A percentile compares a stretch with the other conserved stretches of the same genome.
Conservation (phyloP, 1,140 invertebrate species). For the Aleiodes sp. region DNA sequence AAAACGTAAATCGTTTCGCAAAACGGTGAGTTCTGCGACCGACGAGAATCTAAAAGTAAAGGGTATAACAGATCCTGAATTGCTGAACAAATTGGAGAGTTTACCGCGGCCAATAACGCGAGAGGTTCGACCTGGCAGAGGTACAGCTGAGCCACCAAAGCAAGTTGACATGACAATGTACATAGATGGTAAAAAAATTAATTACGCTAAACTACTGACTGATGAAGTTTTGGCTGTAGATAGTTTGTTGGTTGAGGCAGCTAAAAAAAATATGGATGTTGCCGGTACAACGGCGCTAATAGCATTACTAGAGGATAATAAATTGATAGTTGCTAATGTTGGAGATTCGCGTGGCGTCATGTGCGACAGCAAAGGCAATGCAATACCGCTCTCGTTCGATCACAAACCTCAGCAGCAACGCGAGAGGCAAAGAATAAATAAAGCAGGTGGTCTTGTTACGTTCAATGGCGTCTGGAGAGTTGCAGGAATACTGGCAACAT, state of each 20-base stretch:
- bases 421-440: conserved; percentile 87
- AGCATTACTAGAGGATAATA: conserved; percentile 82
- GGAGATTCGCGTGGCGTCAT: conserved; percentile 95
- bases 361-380: conserved; percentile 88
- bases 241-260: conserved; percentile 78
- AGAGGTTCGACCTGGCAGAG: conserved; percentile 60
- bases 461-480: conserved; percentile 98
- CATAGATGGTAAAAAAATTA: conserved; percentile 77
- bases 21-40: conserved; percentile 69
- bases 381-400: conserved; percentile 93
- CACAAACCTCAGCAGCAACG: conserved; percentile 94
- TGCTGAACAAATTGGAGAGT: conserved; percentile 73
- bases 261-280: conserved; percentile 84
- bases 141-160: conserved; percentile 45
- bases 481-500: conserved; percentile 94
- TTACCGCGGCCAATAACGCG: conserved; percentile 72
- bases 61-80: conserved; percentile 75
- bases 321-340: conserved; percentile 92
- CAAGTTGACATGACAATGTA: conserved; percentile 68
- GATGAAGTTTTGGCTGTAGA: conserved; percentile 88
- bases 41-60: conserved; percentile 69
- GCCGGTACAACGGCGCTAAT: conserved; percentile 93
- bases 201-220: conserved; percentile 82
- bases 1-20: conserved; percentile 73
- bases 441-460: conserved; percentile 92